phyloP scores from a whole-genome alignment of 2,113 vertebrate genomes.

The Anhinga rufa region DNA sequence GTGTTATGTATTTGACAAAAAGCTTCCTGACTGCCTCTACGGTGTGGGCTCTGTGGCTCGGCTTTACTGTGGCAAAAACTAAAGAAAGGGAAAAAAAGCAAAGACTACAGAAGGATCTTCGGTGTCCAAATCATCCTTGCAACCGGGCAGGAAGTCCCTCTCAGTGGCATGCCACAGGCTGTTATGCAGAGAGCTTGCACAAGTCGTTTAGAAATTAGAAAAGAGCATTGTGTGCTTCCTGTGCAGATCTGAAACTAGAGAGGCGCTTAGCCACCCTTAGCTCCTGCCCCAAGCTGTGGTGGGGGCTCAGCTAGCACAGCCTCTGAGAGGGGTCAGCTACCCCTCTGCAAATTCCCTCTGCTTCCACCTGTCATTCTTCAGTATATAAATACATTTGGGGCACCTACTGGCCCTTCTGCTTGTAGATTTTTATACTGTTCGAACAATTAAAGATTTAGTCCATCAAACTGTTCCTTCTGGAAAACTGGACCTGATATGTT shows the following conservation, averaged over 20 bases:
- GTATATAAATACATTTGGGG: not conserved
- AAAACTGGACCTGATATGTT: not conserved
- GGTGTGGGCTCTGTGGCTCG: not conserved
- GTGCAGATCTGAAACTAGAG: not conserved
- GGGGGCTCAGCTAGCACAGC: not conserved
- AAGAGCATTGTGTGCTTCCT: not conserved
- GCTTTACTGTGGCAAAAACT: not conserved
- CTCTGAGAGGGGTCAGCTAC: not conserved
- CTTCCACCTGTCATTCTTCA: not conserved
- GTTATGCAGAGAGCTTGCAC: slow-evolving; percentile 49
- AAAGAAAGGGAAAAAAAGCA: not conserved
- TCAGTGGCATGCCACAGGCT: slow-evolving; percentile 22
- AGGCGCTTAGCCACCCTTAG: not conserved
- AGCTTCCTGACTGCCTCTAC: not conserved
- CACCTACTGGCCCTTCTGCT: not conserved
- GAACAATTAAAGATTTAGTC: not conserved
- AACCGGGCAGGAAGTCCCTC: slow-evolving; percentile 46
- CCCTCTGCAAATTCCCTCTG: not conserved
- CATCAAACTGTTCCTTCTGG: not conserved
- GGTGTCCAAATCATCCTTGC: slow-evolving; percentile 34
- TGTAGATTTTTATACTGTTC: not conserved
- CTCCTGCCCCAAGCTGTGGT: not conserved
- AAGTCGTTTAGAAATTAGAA: slow-evolving; percentile 56
- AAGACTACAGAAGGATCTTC: slow-evolving; percentile 26
- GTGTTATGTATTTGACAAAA: not conserved